phyloP scores from a whole-genome alignment of 1,140 invertebrate genomes.

The Meteorus sp. region DNA sequence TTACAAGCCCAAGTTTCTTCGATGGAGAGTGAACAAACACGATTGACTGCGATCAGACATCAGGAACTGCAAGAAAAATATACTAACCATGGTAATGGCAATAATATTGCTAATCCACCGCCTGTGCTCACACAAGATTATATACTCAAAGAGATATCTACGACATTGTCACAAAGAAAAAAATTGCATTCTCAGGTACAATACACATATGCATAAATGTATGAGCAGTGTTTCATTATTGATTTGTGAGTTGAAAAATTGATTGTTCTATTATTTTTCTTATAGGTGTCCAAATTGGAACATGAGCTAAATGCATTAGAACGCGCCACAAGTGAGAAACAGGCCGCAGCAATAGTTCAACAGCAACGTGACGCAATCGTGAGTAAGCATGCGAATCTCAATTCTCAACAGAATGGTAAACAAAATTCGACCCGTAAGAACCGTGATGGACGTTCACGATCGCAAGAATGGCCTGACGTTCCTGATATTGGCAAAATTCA shows the following conservation, averaged over 20 bases:
- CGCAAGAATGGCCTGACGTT: constrained; percentile 88
- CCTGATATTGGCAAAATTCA: constrained; percentile 88
- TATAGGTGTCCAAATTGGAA: constrained; percentile 69
- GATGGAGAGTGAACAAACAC: constrained; percentile 72
- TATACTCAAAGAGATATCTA: constrained; percentile 82
- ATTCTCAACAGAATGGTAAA: constrained; percentile 41
- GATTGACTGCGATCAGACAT: constrained; percentile 68
- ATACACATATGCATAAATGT: too few species aligned
- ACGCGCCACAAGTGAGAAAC: constrained; percentile 68
- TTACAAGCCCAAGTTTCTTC: constrained; percentile 77
- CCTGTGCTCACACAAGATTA: constrained; percentile 73
- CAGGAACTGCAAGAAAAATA: constrained; percentile 72
- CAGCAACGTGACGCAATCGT: constrained; percentile 41
- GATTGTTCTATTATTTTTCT: constrained; percentile 9
- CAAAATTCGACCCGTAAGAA: constrained; percentile 62
- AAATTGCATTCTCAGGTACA: constrained; percentile 72
- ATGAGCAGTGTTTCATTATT: too few species aligned
- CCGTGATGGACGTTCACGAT: constrained; percentile 73
- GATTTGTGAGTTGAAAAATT: neutral
- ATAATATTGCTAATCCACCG: constrained; percentile 62
- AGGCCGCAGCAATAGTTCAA: constrained; percentile 56
- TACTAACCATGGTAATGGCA: constrained; percentile 59
- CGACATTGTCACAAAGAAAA: constrained; percentile 78
- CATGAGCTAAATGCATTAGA: constrained; percentile 75
- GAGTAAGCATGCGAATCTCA: constrained; percentile 38